Evolutionary conservation across 2,113 vertebrate species (phyloP), one percentile per base, ranked within the genome.

Genomic region (Mesembrinibis cayennensis): DNA sequence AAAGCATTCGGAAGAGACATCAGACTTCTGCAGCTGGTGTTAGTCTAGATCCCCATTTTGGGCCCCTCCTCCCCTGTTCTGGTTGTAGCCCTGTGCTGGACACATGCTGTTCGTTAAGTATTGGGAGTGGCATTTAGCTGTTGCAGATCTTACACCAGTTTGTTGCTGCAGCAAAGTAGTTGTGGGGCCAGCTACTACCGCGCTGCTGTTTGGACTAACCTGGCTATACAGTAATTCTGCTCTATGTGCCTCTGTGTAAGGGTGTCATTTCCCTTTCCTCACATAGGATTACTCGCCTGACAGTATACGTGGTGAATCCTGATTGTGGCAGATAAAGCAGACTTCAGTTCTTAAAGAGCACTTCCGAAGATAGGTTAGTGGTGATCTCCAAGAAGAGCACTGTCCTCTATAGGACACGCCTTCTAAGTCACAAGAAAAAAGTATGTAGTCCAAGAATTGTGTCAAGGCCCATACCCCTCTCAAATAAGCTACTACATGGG

Each of bases 51-150:
- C 59, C 67, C 38, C 4, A 2, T 47, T 93, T 71, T 67, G 61
- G 49, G 36, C 25, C 21, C 11, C 27, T 82, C 52, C 8, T 91
- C 16, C 49, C 5, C 21, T 18, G 0, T 26, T 84, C 26, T 56
- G 47, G 29, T 53, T 2, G 3, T 17, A 82, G 25, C 23, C 67
- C 53, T 61, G 8, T 61, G 27, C 8, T 38, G 21, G 65, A 63
- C 34, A 30, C 0, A 0, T 38, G 42, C 17, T 82, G 27, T n/a
- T 81, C 15, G 0, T 40, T 40, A 16, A 44, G 21, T 61, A 13
- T 52, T 65, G 4, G 2, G n/a, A 63, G 52, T 14, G 52, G 50
- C n/a, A 47, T 38, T 67, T 66, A 7, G 29, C 55, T 85, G 21
- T n/a, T 65, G 34, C 53, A 66, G 56, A 55, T 17, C 42, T 87